Evolutionary conservation across 2,113 vertebrate genomes (phyloP).

Genomic region (Psilopsiagon aymara): DNA sequence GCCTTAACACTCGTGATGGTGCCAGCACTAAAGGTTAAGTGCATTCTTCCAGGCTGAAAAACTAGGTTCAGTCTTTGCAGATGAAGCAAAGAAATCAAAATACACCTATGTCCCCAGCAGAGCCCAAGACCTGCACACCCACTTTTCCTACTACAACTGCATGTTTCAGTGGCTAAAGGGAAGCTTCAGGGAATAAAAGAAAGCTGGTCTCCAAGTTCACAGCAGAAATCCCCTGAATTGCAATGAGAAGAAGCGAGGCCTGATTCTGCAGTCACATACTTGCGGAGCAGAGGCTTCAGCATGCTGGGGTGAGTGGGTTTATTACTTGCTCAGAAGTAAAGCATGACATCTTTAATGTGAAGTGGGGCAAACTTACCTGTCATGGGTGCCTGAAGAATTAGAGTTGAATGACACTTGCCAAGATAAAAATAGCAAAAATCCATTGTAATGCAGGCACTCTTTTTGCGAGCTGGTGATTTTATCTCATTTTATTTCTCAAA

Average conservation of each 20-base stretch:
- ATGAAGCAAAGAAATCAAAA: not conserved
- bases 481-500: slow-evolving; percentile 55
- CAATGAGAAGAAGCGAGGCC: not conserved
- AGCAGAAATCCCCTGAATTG: not conserved
- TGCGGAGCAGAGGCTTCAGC: not conserved
- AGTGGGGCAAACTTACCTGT: slow-evolving; percentile 33
- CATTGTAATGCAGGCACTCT: slow-evolving; percentile 55
- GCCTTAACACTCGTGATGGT: accelerated
- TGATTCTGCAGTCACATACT: not conserved
- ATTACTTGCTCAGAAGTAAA: slow-evolving; percentile 39
- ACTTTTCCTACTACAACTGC: not conserved
- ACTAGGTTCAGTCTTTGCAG: not conserved
- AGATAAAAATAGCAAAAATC: slow-evolving; percentile 59
- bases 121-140: not conserved
- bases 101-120: not conserved
- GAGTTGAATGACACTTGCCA: slow-evolving; percentile 50
- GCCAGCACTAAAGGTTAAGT: not conserved
- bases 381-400: slow-evolving; percentile 17
- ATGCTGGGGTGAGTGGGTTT: not conserved
- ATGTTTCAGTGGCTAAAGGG: not conserved
- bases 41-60: not conserved
- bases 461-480: slow-evolving; percentile 56
- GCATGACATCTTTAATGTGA: not conserved
- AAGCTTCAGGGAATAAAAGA: not conserved
- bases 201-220: not conserved